Percentiles rank a stretch among this genome's conserved stretches.
Evolutionary conservation across 1,140 invertebrate genomes (phyloP).

Genomic region (Chironomus tepperi): DNA sequence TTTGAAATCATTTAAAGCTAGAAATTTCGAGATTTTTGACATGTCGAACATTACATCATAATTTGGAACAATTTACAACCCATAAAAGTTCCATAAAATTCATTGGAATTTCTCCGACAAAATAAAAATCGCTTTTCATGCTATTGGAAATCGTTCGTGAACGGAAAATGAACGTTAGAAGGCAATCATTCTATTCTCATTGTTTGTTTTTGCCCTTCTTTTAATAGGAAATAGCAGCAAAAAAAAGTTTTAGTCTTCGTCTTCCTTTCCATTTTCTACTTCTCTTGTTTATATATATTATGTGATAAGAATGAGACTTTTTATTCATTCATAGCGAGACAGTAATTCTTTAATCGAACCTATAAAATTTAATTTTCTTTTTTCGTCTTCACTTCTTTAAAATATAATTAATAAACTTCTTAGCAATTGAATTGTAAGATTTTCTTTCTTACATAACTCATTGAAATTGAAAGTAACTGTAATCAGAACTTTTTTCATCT

Average conservation of each 20-base stretch:
- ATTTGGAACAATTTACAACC: no score
- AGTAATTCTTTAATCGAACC: neutral
- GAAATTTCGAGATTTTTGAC: no score
- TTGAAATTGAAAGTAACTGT: slow-evolving; percentile 1
- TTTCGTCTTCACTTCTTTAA: neutral
- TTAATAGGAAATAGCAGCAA: neutral
- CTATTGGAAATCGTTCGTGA: slow-evolving; percentile 1
- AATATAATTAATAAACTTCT: neutral
- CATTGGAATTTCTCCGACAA: neutral
- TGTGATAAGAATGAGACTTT: no score
- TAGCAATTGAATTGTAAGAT: neutral
- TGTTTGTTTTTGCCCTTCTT: neutral
- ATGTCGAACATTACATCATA: no score
- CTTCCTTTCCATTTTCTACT: neutral
- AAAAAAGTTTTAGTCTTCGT: neutral
- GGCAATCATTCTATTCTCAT: neutral
- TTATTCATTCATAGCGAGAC: neutral
- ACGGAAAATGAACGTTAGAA: slow-evolving; percentile 3
- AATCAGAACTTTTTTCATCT: neutral
- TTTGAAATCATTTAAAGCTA: no score
- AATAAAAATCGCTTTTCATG: neutral
- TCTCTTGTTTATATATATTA: neutral
- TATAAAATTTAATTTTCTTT: neutral
- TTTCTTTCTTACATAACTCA: neutral
- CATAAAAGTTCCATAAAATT: no score